Evolutionary conservation across 2,113 vertebrate genomes (phyloP), one percentile per base, ranked within the genome.

Genomic region (Mustela nigripes): DNA sequence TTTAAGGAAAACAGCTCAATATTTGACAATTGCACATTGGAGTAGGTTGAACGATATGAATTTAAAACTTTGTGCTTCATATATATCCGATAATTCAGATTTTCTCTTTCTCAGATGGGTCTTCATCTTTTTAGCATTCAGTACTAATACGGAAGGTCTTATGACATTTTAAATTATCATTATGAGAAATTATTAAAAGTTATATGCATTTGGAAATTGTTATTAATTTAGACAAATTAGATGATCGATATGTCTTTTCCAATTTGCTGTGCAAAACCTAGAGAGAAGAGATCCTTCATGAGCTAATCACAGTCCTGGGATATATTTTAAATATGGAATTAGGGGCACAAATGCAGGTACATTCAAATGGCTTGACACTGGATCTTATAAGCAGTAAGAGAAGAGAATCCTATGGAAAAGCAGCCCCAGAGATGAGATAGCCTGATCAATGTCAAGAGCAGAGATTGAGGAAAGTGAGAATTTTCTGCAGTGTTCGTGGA

Each of bases 221-320:
- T 50, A 45, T 78, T 92, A 21, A 85, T 45, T 71, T 96, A 85
- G 36, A 78, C n/a, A 93, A 91, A 36, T 58, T 78, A 95, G 19
- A 65, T 63, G 48, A 85, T 92, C 33, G 73, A 4, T 19, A 36
- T 62, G 11, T 76, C n/a, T 95, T 24, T 92, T 89, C n/a, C n/a
- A 78, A 28, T 95, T 89, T 10, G 6, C 11, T 78, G 33, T 89
- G 26, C 3, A 78, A 9, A 86, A 31, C 22, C 5, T 45, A 63
- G 11, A 2, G 78, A 78, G 18, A 96, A 95, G 53, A 97, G 24
- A 56, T 10, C 15, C 4, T 95, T 91, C 18, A 89, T 1, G 8
- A 53, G 26, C 31, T 88, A 33, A n/a, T 45, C 74, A 53, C 3
- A 78, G n/a, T 12, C 31, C 26, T 87, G 22, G 2, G 0, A 24